Base-by-base conservation (phyloP, 2,888 invertebrate genomes). In the Smittia sp. region DNA sequence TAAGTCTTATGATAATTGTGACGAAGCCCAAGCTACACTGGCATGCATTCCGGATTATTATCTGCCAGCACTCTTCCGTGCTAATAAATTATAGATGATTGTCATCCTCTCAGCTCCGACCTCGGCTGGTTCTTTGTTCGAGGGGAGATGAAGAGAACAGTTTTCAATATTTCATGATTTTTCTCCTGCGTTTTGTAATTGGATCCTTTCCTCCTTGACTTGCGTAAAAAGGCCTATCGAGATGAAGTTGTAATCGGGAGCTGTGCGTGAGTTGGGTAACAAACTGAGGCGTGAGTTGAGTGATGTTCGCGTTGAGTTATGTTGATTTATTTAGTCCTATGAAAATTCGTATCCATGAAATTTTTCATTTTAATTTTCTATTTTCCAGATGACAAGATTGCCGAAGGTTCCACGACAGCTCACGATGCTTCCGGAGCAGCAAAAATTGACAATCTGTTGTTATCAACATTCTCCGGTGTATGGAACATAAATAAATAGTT, bases 51-150 rank as follows among this genome's bases (percentile, higher is more conserved):
- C 9, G 63, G 63, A 63, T 63, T 63, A 63, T 63, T 63, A 63
- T 63, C 63, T 27, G 25, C 25, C 63, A 63, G 63, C 27, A 22
- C 32, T 69, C 32, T 69, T 41, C 67, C 22, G 15, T 69, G 52
- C 72, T 72, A 72, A 72, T 72, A 72, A 72, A 72, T 72, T 62
- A 72, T 72, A 72, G 72, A 72, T 72, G 72, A 72, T 72, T 72
- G 72, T 72, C 72, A 72, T 72, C 52, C 46, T 54, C 18, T 72
- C 20, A 20, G 11, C 11, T 63, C 22, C 3, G 27, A 24, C 2
- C 25, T 27, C 27, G 46, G 46, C 46, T 13, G 15, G 15, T 13
- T 46, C 46, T 46, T 58, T 58, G 58, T 22, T 58, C 22, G 39
- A 67, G 20, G 22, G n/a, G 67, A 58, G 46, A 46, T 15, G 52